Conservation (phyloP, 2,888 invertebrate species). For the Archips crataeganus region DNA sequence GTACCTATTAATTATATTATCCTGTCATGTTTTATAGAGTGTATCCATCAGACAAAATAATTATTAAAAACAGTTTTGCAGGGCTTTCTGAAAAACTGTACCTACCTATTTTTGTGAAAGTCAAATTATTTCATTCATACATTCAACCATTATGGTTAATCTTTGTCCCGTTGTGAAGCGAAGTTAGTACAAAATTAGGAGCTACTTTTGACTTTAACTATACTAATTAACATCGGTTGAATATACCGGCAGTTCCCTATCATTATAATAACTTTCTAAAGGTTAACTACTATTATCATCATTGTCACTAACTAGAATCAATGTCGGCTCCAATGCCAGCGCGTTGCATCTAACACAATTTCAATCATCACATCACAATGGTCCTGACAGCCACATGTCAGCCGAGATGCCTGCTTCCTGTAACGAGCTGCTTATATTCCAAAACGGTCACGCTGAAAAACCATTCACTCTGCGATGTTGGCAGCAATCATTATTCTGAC, state of each 20-base stretch:
- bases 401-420: constrained; percentile 53
- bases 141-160: too few species aligned
- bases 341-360: constrained; percentile 16
- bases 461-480: constrained; percentile 57
- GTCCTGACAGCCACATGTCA: constrained; percentile 63
- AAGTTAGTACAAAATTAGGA: too few species aligned
- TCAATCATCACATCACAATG: constrained; percentile 45
- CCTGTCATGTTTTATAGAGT: too few species aligned
- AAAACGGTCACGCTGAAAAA: constrained; percentile 22
- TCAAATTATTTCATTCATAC: too few species aligned
- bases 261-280: constrained; percentile 29
- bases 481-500: constrained; percentile 53
- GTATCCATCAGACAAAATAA: too few species aligned
- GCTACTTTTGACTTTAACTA: too few species aligned
- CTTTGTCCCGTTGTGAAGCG: too few species aligned
- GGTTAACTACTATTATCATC: constrained; percentile 1
- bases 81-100: too few species aligned
- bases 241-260: background rate
- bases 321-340: constrained; percentile 17
- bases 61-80: too few species aligned
- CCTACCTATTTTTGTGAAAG: too few species aligned
- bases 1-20: too few species aligned
- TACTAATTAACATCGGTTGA: too few species aligned
- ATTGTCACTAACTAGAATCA: constrained; percentile 24
- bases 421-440: constrained; percentile 26